Evolutionary conservation across 2,888 invertebrate genomes (phyloP).

Genomic region (Teleiodes luculella): DNA sequence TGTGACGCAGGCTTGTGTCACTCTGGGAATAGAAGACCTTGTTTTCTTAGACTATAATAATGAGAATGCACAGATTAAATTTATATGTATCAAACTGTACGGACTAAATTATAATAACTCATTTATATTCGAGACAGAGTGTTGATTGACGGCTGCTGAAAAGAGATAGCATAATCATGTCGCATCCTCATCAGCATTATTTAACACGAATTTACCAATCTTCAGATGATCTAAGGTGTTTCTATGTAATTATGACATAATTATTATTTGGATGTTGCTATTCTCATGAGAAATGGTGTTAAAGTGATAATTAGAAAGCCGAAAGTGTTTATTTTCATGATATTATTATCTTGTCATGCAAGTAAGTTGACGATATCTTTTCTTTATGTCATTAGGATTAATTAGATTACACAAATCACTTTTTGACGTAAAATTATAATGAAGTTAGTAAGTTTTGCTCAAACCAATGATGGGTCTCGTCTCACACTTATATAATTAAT

Average conservation of each 20-base stretch:
- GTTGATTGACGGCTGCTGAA: conserved; percentile 26
- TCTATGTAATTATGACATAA: too few relatives aligned
- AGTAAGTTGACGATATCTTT: too few relatives aligned
- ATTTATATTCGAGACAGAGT: conserved; percentile 39
- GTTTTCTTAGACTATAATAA: not conserved
- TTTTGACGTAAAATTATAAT: too few relatives aligned
- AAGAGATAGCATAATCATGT: conserved; percentile 26
- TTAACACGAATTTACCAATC: conserved; percentile 9
- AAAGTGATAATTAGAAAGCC: not conserved
- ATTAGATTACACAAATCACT: too few relatives aligned
- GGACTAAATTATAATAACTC: conserved; percentile 49
- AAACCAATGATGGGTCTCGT: too few relatives aligned
- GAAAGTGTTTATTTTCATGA: not conserved
- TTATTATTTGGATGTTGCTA: not conserved
- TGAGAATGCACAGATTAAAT: conserved; percentile 33
- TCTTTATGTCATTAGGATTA: too few relatives aligned
- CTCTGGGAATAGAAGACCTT: not conserved
- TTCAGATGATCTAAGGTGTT: conserved; percentile 1
- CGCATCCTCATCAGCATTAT: conserved; percentile 20
- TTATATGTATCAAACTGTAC: conserved; percentile 54
- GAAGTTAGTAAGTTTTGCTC: too few relatives aligned
- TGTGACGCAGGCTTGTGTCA: too few relatives aligned
- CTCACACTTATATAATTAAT: too few relatives aligned
- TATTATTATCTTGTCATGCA: too few relatives aligned
- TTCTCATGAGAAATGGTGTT: not conserved